Percentiles rank a stretch among this genome's conserved stretches.
These are phyloP conservation scores for Diplosoma virens DNA, from an alignment of 23 tunicate species.

Conservation along the genomic window DNA sequence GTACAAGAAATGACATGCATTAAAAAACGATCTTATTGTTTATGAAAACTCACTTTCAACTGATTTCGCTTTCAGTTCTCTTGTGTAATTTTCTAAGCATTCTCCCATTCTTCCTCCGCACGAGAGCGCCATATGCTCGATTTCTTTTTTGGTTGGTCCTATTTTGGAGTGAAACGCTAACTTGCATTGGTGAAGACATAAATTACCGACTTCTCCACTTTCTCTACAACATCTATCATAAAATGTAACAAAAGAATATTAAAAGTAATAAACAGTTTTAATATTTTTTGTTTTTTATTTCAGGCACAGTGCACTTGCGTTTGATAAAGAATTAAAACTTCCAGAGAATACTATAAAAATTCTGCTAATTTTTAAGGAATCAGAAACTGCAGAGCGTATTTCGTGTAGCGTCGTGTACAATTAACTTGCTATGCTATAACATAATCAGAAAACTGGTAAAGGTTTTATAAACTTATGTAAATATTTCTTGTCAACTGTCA, in stretches of 20 bases:
- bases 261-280: no score
- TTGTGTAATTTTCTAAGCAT: conserved; percentile 44
- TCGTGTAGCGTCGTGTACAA: no score
- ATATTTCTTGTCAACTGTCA: no score
- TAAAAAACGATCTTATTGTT: no score
- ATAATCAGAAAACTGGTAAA: no score
- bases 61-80: background rate
- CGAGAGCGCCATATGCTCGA: background rate
- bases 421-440: no score
- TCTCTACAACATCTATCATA: conserved; percentile 49
- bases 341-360: background rate
- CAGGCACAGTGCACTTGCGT: background rate
- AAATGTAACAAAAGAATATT: background rate
- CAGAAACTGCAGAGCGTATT: no score
- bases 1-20: background rate
- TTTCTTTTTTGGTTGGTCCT: conserved; percentile 30
- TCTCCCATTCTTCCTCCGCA: conserved; percentile 38
- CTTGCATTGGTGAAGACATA: conserved; percentile 52
- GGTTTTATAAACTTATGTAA: no score
- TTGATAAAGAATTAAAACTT: background rate
- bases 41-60: conserved; percentile 43
- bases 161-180: conserved; percentile 40
- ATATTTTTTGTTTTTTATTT: background rate
- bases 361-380: background rate
- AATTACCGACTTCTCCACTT: background rate